A percentile compares a stretch with the other conserved stretches of the same genome.
phyloP scores from a whole-genome alignment of 2,888 invertebrate species.

The Antheraea assamensis region DNA sequence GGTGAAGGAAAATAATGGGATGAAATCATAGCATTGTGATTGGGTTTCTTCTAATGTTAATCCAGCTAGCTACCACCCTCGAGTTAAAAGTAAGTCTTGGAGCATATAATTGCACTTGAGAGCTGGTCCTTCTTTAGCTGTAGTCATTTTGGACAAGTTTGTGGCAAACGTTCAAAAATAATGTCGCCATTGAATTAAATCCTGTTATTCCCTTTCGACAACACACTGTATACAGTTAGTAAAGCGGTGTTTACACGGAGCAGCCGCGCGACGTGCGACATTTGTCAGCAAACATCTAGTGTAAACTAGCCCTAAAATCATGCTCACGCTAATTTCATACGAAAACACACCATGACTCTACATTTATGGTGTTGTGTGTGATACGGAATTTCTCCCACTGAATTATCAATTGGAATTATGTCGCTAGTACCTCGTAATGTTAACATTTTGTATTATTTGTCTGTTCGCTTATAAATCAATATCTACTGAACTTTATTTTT shows the following conservation, averaged over 20 bases:
- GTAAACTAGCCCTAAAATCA: constrained; percentile 45
- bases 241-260: constrained; percentile 43
- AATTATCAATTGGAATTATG: constrained; percentile 21
- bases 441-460: background rate
- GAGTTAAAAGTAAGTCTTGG: too few relatives aligned
- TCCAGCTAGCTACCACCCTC: too few relatives aligned
- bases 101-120: too few relatives aligned
- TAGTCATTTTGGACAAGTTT: too few relatives aligned
- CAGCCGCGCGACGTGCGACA: constrained; percentile 57
- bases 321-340: constrained; percentile 50
- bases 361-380: constrained; percentile 17
- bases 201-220: background rate
- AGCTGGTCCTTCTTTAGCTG: too few relatives aligned
- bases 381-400: constrained; percentile 28
- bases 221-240: constrained; percentile 38
- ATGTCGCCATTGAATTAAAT: background rate
- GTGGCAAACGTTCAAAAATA: too few relatives aligned
- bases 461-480: background rate
- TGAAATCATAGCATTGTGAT: too few relatives aligned
- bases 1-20: too few relatives aligned
- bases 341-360: constrained; percentile 37
- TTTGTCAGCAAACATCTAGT: constrained; percentile 59
- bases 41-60: too few relatives aligned
- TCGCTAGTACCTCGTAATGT: background rate
- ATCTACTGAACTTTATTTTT: background rate